Evolutionary conservation across 2,797 vertebrate genomes (phyloP), one percentile per base, ranked within the genome.

Genomic region (Anableps anableps): DNA sequence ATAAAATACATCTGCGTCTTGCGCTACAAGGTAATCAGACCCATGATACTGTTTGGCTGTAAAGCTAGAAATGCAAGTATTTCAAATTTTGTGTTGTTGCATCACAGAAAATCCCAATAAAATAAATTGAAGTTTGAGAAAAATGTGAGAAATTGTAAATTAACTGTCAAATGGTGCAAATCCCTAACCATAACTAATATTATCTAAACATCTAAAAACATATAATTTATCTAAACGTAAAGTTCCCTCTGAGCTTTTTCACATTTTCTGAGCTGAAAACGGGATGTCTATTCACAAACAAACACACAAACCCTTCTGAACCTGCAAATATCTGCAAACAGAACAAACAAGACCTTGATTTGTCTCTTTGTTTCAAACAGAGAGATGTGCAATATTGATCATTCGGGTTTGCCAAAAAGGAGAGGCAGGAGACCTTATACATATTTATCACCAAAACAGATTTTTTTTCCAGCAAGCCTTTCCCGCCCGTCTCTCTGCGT

Each of bases 301-400:
- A n/a, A 48, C n/a, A 70, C 48, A 71, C 72, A 84, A 80, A 80
- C 21, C 55, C 50, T 47, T 79, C 75, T 17, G 64, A 89, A 74
- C 58, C 78, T 86, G 80, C 86, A 89, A 88, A 91, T 88, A 90
- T 77, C 75, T 79, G 34, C 83, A 91, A 78, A 91, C 85, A 87
- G 64, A 71, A 83, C 87, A 91, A 93, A 93, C 88, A 91, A 90
- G 85, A 90, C 85, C 87, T 92, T 92, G 92, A 88, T 91, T 91
- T 86, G 79, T 83, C 80, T 91, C 81, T 91, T 88, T 91, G 88
- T 91, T 89, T 90, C 83, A 93, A 91, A 88, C 68, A 72, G 45
- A 78, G 81, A 16, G 76, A 76, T 79, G 81, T 83, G 84, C 85
- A 90, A 80, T 93, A 94, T 93, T 93, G 93, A 93, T 95, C 89